A percentile compares a stretch with the other conserved stretches of the same genome.
phyloP scores from a whole-genome alignment of 2,888 invertebrate species.

The Ecdyonurus torrentis region DNA sequence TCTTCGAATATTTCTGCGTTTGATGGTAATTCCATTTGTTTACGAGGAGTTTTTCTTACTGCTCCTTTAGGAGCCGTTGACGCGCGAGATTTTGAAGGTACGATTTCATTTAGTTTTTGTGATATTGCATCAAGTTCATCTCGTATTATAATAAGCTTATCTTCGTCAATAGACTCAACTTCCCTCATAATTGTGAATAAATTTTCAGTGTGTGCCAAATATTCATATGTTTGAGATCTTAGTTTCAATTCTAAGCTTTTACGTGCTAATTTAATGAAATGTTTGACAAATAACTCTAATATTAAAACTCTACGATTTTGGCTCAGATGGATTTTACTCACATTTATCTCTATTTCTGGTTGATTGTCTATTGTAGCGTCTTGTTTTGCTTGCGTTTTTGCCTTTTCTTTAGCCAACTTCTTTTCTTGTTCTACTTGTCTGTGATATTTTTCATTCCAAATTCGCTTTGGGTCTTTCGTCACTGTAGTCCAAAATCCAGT shows the following conservation, averaged over 20 bases:
- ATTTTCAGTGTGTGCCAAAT: conserved; percentile 51
- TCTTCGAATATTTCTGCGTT: not conserved
- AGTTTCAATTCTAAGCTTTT: conserved; percentile 43
- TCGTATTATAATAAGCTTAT: conserved; percentile 14
- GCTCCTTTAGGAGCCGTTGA: not conserved
- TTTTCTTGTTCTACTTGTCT: not conserved
- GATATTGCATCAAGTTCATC: not conserved
- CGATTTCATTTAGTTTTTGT: not conserved
- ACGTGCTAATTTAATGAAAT: conserved; percentile 52
- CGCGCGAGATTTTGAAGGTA: not conserved
- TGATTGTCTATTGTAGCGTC: not conserved
- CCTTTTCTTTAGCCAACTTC: not conserved
- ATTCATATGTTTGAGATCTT: conserved; percentile 42
- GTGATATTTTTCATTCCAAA: not conserved
- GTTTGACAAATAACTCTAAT: conserved; percentile 50
- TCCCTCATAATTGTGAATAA: conserved; percentile 43
- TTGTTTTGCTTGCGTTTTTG: not conserved
- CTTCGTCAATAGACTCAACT: conserved; percentile 34
- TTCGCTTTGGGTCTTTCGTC: not conserved
- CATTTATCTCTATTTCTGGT: conserved; percentile 10
- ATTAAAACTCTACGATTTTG: conserved; percentile 37
- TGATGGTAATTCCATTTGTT: not conserved
- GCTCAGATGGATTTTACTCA: conserved; percentile 35
- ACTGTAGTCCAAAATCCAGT: not conserved
- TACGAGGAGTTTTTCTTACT: not conserved